phyloP scores from a whole-genome alignment of 1,140 invertebrate genomes.

The Eriocheir sinensis region DNA sequence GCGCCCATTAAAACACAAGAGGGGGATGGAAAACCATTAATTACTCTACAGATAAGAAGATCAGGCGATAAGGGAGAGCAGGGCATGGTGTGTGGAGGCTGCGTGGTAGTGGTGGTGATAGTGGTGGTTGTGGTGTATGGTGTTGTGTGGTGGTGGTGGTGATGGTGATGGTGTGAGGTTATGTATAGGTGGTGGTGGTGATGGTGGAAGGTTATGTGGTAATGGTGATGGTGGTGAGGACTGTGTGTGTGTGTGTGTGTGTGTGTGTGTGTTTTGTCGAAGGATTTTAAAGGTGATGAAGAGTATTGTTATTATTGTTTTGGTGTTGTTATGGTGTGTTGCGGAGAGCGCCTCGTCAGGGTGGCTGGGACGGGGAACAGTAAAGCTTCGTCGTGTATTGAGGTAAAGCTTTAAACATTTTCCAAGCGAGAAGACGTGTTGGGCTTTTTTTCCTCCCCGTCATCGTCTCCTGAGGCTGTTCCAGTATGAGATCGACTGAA shows the following conservation, averaged over 20 bases:
- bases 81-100: not conserved
- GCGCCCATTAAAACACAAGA: slow-evolving; percentile 4
- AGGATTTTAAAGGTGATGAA: too few relatives aligned
- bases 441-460: too few relatives aligned
- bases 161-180: not conserved
- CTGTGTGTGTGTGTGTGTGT: not conserved
- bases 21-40: slow-evolving; percentile 23
- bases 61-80: slow-evolving; percentile 8
- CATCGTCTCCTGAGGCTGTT: too few relatives aligned
- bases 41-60: not conserved
- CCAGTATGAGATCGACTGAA: too few relatives aligned
- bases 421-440: too few relatives aligned
- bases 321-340: too few relatives aligned
- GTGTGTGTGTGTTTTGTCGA: not conserved
- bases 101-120: not conserved
- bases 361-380: too few relatives aligned
- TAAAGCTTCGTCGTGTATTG: too few relatives aligned
- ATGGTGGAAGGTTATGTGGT: not conserved
- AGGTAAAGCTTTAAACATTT: too few relatives aligned
- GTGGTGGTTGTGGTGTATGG: not conserved
- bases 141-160: not conserved
- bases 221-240: too few relatives aligned
- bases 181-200: not conserved
- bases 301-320: too few relatives aligned
- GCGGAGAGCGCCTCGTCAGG: too few relatives aligned